phyloP scores from a whole-genome alignment of 64 coral and sea anemone genomes.

The Astreopora myriophthalma region DNA sequence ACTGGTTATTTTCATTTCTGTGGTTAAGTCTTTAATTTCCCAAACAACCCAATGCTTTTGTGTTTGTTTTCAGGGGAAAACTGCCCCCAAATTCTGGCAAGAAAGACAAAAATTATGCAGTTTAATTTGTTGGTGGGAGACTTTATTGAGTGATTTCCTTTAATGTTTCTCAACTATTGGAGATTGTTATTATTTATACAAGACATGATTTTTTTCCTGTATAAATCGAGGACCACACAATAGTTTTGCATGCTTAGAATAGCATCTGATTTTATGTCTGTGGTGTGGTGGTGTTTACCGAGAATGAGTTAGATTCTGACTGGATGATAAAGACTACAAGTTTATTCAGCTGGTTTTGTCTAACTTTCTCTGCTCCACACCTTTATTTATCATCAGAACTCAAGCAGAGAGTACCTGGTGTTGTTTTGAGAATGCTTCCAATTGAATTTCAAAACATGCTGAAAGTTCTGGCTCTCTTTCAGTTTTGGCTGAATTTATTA shows the following conservation, averaged over 20 bases:
- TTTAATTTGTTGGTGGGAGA: not conserved
- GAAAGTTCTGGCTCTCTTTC: not conserved
- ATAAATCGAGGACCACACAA: no score
- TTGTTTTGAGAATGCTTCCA: not conserved
- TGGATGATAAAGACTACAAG: not conserved
- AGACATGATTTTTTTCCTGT: not conserved
- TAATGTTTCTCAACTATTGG: not conserved
- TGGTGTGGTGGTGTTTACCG: not conserved
- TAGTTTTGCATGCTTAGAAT: not conserved
- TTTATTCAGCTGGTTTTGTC: conserved; percentile 22
- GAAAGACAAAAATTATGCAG: not conserved
- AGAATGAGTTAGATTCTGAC: not conserved
- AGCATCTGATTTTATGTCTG: not conserved
- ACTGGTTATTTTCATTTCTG: not conserved
- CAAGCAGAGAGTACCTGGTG: not conserved
- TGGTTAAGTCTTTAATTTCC: conserved; percentile 9
- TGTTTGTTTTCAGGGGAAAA: not conserved
- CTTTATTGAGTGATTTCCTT: not conserved
- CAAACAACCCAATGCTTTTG: not conserved
- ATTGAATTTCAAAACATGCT: not conserved
- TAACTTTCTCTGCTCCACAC: not conserved
- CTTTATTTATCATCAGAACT: not conserved
- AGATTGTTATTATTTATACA: not conserved
- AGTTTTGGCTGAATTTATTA: no score
- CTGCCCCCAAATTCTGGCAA: not conserved